phyloP scores from a whole-genome alignment of 1,140 invertebrate species.

The Micrasema minimum region DNA sequence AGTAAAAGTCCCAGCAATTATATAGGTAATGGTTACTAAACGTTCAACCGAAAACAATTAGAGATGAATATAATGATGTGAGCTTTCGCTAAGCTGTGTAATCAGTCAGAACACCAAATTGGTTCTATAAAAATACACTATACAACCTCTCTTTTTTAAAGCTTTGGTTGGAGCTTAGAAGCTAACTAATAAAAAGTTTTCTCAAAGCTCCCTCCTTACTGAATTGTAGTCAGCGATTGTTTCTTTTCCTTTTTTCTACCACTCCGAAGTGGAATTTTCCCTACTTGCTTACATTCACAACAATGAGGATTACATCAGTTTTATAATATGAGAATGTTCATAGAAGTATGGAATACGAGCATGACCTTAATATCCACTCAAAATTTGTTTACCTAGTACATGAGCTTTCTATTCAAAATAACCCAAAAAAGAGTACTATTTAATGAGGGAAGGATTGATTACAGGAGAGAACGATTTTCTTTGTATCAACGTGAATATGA shows the following conservation, averaged over 20 bases:
- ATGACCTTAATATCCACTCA: neutral
- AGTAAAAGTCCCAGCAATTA: no score
- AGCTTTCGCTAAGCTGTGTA: no score
- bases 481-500: neutral
- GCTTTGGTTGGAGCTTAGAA: no score
- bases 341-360: neutral
- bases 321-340: constrained; percentile 22
- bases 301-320: constrained; percentile 16
- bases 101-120: no score
- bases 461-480: neutral
- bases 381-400: neutral
- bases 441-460: neutral
- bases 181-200: no score
- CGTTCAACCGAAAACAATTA: no score
- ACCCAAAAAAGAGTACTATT: neutral
- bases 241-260: neutral
- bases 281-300: constrained; percentile 13
- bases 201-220: neutral
- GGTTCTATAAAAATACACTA: no score
- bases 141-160: no score
- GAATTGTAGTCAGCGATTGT: neutral
- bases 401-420: no score
- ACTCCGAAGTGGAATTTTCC: constrained; percentile 1
- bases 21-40: no score
- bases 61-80: no score